Evolutionary conservation across 2,888 invertebrate genomes (phyloP).

Genomic region (Anodontia alba): DNA sequence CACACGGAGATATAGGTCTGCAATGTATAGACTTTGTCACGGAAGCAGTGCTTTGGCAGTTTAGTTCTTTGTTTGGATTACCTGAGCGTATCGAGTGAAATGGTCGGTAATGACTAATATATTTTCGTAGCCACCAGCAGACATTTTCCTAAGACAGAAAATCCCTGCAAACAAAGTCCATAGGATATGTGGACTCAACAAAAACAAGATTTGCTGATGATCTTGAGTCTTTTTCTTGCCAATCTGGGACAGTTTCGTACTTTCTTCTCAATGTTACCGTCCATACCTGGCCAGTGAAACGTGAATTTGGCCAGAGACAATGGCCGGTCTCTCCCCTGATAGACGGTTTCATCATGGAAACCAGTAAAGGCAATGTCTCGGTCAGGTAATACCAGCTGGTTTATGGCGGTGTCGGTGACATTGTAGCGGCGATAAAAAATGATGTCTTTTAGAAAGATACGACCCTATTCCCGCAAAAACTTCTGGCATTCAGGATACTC

Average conservation of each 20-base stretch:
- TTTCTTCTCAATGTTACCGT: neutral
- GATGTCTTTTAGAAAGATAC: neutral
- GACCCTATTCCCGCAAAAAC: neutral
- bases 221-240: neutral
- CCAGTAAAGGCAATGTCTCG: neutral
- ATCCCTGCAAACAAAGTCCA: neutral
- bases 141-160: neutral
- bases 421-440: neutral
- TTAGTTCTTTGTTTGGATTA: too few relatives aligned
- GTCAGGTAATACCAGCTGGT: neutral
- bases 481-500: neutral
- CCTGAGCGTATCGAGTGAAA: too few relatives aligned
- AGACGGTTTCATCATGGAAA: neutral
- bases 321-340: neutral
- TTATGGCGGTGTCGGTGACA: neutral
- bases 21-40: too few relatives aligned
- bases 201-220: neutral
- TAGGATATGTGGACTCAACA: neutral
- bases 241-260: neutral
- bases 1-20: too few relatives aligned
- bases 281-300: neutral
- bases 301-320: neutral
- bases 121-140: neutral
- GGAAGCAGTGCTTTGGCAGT: too few relatives aligned
- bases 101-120: too few relatives aligned